Evolutionary conservation across 2,797 vertebrate species (phyloP), one percentile per base, ranked within the genome.

Genomic region (Sandelia bainsii): DNA sequence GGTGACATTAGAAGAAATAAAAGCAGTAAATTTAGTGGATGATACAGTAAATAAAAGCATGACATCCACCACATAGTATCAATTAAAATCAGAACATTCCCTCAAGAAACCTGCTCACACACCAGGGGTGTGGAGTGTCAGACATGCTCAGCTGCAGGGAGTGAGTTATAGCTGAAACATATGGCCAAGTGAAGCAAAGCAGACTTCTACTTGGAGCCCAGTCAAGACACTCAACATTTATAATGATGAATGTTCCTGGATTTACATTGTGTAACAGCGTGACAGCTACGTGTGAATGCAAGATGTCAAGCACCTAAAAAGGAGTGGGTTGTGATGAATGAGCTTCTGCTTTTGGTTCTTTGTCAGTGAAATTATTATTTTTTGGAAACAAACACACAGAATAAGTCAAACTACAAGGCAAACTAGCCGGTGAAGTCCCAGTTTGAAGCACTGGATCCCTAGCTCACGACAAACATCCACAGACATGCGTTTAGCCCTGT

Each of bases 201-300:
- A 85, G 84, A 87, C 75, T 59, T 63, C 25, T 42, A 89, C 69
- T 70, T 86, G 85, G 84, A 82, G 46, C 69, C 3, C 34, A 67
- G 76, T 79, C 84, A 84, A 72, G 37, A 50, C 23, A 46, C 32
- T 68, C 51, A 72, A 50, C 64, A 75, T 64, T 71, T 57, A 63
- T 62, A 70, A 66, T 73, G 80, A 85, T 64, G 32, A 80, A 82
- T 75, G 64, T 9, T 63, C 29, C 69, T 74, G 71, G 68, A 71
- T 77, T 82, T 69, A 75, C 61, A 62, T 10, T 23, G 42, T 61
- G 70, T 20, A 59, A 49, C 22, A 40, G 66, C 4, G 9, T 44
- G 48, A 81, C 69, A 68, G 56, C 63, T 51, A 40, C 6, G 52
- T 42, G 59, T 57, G 54, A 70, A 59, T 5, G 16, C 46, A 50